These are phyloP conservation scores for Pampusana beccarii DNA, from an alignment of 2,113 vertebrate genomes.

Conservation along the genomic window DNA sequence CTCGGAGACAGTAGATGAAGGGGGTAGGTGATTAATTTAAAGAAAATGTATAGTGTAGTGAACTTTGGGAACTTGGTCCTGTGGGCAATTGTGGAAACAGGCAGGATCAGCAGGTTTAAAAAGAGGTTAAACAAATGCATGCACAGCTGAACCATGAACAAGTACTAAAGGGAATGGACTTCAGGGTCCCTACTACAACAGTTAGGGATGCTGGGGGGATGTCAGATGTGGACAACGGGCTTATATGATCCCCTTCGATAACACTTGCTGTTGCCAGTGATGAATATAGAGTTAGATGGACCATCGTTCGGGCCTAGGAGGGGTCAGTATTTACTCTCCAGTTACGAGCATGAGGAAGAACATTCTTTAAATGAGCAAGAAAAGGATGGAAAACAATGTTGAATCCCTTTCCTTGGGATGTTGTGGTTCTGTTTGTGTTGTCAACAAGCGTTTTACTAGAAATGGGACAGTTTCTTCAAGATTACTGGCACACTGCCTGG, in stretches of 20 bases:
- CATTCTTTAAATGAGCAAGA: neutral
- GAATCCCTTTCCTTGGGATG: neutral
- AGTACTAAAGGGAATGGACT: neutral
- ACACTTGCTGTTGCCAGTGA: neutral
- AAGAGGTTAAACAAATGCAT: neutral
- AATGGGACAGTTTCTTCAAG: neutral
- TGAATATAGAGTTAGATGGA: neutral
- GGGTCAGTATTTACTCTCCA: neutral
- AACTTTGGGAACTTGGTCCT: neutral
- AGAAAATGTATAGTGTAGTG: neutral
- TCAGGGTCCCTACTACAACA: neutral
- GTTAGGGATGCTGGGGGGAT: neutral
- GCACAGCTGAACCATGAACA: neutral
- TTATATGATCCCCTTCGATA: accelerated
- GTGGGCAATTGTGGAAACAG: neutral
- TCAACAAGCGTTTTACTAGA: neutral
- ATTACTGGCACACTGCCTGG: neutral
- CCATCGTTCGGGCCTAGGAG: neutral
- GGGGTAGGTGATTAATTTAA: neutral
- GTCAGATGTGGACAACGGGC: neutral
- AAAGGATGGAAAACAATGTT: neutral
- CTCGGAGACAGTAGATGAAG: neutral
- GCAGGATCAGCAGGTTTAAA: neutral
- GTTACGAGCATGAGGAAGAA: neutral
- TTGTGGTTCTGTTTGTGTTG: neutral